Base-by-base conservation (phyloP, 2,888 invertebrate genomes). In the Drosophila anceps region DNA sequence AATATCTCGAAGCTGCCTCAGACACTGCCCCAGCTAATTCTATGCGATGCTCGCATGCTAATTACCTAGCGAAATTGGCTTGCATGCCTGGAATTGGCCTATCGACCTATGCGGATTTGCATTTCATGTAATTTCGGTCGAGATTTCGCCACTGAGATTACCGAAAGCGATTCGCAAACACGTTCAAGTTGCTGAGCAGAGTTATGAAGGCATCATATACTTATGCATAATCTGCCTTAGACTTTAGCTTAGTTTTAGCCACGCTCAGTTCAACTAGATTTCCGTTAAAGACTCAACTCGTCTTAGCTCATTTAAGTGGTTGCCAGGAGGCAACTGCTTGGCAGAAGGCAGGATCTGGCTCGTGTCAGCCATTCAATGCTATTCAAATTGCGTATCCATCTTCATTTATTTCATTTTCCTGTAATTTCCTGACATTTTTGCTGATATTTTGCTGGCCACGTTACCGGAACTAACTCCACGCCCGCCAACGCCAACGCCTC, bases 371-470 rank as follows among this genome's bases (percentile, higher is more conserved):
- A 20, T 35, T 35, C 76, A 70, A 80, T 74, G 88, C 84, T 82
- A 86, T 87, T 87, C 89, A 89, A 86, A 89, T 84, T 87, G 89
- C 89, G 82, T 87, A 86, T 86, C 84, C 80, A 87, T 89, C 89
- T 86, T 89, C 87, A 86, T 86, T 86, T 86, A 89, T 89, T 89
- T 86, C 84, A 89, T 86, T 86, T 86, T 86, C 87, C 87, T 84
- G 87, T 86, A 86, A 86, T 86, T 89, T 86, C 89, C 89, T 87
- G 78, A 87, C 76, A 80, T 79, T 86, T 89, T 82, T 87, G 78
- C 84, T 70, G 80, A 88, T 84, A 81, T 77, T 73, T 54, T 71
- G 69, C 64, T 35, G 60, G 35, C 62, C 76, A 54, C 64, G 65
- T 65, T 51, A 31, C 44, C 55, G 73, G 57, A 73, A 65, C 64